Evolutionary conservation across 2,113 vertebrate genomes (phyloP), one percentile per base, ranked within the genome.

Genomic region (Pica pica): DNA sequence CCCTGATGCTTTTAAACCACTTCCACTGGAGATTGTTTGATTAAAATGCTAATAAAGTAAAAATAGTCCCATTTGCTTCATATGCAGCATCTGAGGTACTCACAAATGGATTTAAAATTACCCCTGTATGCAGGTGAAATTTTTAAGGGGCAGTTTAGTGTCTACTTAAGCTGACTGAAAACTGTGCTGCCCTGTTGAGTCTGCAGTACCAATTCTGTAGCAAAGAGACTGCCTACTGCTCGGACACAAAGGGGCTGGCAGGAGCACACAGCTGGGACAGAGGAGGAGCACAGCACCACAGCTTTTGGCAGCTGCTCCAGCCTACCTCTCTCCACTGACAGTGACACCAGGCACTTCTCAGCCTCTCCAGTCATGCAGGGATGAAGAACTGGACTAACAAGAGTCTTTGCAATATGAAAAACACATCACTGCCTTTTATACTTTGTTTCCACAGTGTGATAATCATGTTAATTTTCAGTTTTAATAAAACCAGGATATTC

Each of bases 41-140:
- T 68, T 81, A 53, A 91, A 94, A 88, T 30, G 50, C 47, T 87
- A 22, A 57, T 41, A 27, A 76, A 87, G 33, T 39, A 88, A 9
- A 11, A 88, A 67, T 35, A 64, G 56, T 74, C 60, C 56, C 24
- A 70, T 78, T 86, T 70, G 23, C 82, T 85, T 87, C 47, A 41
- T 23, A 70, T 1, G 7, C 1, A 4, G 37, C 8, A 4, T 27
- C 76, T 78, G 76, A 83, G 47, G 35, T 15, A 59, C 22, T 24
- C 73, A 64, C n/a, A 64, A 96, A 95, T 56, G 73, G 88, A 60
- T 73, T 86, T 86, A 75, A 94, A 89, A 96, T 86, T 67, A 83
- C 27, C 27, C 27, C 21, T 42, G 7, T 11, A 31, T 6, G n/a
- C 60, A 94, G 76, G 47, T 67, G 86, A 64, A 64, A 47, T 90